Base-by-base conservation (phyloP, 1,140 invertebrate genomes). In the Drosophila nikananu region DNA sequence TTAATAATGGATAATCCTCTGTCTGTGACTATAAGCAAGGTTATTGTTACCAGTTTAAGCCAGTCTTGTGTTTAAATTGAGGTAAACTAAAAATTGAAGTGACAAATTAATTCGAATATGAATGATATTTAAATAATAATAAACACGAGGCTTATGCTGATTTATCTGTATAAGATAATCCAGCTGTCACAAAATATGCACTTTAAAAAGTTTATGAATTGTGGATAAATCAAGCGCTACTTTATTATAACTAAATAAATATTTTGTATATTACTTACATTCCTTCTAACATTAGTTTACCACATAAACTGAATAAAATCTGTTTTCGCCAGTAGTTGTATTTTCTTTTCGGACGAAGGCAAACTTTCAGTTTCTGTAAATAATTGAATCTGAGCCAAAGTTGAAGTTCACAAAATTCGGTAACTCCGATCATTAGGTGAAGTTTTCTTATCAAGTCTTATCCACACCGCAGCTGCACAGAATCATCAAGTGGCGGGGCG, bases 401-500 rank as follows among this genome's bases (percentile, higher is more conserved):
- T 73, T 39, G 27, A 60, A 71, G 67, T 71, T 71, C 32, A 48
- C 30, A 27, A 12, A 46, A 73, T 72, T 61, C 17, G 55, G 15
- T 72, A 73, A 73, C 70, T 73, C 70, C 67, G 68, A 74, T 74
- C 71, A 74, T 74, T 74, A 74, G 71, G 68, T 73, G 68, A 74
- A 74, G 67, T 74, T 74, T 74, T 73, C 71, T 74, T 74, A 74
- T 74, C 71, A 74, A 74, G 71, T 74, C 71, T 73, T 74, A 73
- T 73, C 71, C 71, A 42, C 54, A 37, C 54, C 23, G 30, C 68
- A 51, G 30, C 17, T 19, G 17, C 37, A 32, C 9, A 19, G 71
- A 74, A 74, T 74, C 71, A 74, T 74, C 71, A 74, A 74, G 71
- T 74, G 71, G 70, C 17, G 37, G n/a, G n/a, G 44, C 1, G 49